Evolutionary conservation across 2,888 invertebrate genomes (phyloP).

Genomic region (Campoletis raptor): DNA sequence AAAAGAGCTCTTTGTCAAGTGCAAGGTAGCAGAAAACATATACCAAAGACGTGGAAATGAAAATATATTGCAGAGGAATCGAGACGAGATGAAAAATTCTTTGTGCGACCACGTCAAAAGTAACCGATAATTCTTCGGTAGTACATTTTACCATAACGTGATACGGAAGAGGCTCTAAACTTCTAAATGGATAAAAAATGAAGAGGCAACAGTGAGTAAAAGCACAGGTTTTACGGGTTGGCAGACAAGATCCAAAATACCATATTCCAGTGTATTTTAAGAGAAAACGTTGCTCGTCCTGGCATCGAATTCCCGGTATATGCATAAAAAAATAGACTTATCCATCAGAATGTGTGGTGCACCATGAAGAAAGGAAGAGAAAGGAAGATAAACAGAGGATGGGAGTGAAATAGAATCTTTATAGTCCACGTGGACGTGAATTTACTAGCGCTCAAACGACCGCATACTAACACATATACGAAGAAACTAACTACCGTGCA

Average conservation of each 20-base stretch:
- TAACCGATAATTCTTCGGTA: background rate
- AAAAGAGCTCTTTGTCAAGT: slow-evolving; percentile 13
- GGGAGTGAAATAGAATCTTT: slow-evolving; percentile 47
- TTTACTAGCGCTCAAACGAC: background rate
- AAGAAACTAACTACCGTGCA: background rate
- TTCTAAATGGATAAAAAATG: background rate
- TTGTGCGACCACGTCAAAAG: background rate
- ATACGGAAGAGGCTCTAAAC: background rate
- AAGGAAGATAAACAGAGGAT: background rate
- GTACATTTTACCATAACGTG: background rate
- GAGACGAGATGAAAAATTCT: background rate
- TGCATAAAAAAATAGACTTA: slow-evolving; percentile 8
- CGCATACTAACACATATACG: background rate
- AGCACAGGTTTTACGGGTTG: background rate
- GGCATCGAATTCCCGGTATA: background rate
- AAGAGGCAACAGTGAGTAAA: background rate
- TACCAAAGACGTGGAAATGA: background rate
- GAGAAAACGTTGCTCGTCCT: background rate
- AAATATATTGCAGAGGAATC: background rate
- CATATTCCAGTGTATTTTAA: background rate
- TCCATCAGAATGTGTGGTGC: background rate
- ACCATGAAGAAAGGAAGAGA: background rate
- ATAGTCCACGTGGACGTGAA: slow-evolving; percentile 1
- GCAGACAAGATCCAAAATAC: background rate
- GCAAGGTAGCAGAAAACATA: background rate